Base-by-base conservation (phyloP, 2,113 vertebrate species). In the Chloebia gouldiae region DNA sequence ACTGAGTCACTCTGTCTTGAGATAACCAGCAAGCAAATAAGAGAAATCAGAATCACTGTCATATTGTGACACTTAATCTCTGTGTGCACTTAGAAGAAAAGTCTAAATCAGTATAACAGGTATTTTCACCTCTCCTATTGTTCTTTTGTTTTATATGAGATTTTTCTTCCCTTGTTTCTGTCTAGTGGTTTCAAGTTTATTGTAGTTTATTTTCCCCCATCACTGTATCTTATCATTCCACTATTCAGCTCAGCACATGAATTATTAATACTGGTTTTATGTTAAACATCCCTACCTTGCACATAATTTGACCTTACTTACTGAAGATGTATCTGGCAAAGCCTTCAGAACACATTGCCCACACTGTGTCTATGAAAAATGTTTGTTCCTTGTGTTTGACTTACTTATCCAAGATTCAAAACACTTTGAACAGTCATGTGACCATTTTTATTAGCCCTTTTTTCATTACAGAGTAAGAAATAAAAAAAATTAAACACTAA, bases 211-310 rank as follows among this genome's bases (percentile, higher is more conserved):
- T 63, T 81, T 51, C 1, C 0, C 13, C 13, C 64, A 91, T 77
- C 44, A 49, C 66, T 84, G 9, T 91, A 77, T 84, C 72, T 94
- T 93, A 95, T 75, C 65, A 69, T 91, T 95, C 49, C 56, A 84
- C 51, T 51, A 83, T 54, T 89, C 10, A 4, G 49, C 24, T 94
- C 56, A 16, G 47, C 24, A 42, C 30, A 82, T 96, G 76, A 95
- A 97, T 97, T 96, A 94, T 97, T 97, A 95, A 97, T 77, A 70
- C 24, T 93, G 83, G 93, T 96, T 96, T 97, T 94, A 97, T 95
- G 90, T 40, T 96, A 91, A 97, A 97, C 85, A 76, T 90, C 71
- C 27, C 88, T 91, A 66, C 66, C 81, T 96, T 37, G 6, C 84
- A 91, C 51, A 54, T 90, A 86, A 86, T 95, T 95, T 97, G 84